Conservation (phyloP, 2,113 vertebrate genomes). For the Aphyosemion australe region DNA sequence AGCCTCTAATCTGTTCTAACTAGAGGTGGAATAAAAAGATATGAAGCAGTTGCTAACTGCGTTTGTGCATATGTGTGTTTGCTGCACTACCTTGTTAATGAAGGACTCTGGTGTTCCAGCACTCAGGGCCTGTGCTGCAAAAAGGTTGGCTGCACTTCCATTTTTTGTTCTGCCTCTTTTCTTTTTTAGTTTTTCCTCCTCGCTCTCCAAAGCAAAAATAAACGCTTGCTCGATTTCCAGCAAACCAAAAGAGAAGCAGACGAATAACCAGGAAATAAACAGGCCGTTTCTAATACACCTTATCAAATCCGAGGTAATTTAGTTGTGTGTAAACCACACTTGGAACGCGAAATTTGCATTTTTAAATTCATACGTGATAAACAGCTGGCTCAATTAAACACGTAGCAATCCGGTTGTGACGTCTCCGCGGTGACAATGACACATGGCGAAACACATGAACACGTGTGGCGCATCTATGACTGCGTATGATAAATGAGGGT, state of each 20-base stretch:
- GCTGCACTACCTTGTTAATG: conserved; percentile 43
- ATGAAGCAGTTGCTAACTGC: conserved; percentile 17
- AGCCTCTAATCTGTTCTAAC: conserved; percentile 48
- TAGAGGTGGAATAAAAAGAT: conserved; percentile 31
- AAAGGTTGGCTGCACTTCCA: conserved; percentile 34
- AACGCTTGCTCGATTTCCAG: conserved; percentile 39
- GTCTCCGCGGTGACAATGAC: conserved; percentile 41
- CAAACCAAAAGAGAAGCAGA: conserved; percentile 15
- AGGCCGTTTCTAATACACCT: conserved; percentile 34
- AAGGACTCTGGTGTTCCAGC: conserved; percentile 38
- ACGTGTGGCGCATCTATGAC: conserved; percentile 39
- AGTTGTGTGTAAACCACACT: conserved; percentile 29
- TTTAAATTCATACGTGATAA: conserved; percentile 30
- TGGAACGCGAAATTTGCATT: conserved; percentile 36
- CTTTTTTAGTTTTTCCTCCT: conserved; percentile 21
- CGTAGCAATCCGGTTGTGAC: conserved; percentile 38
- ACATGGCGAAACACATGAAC: conserved; percentile 43
- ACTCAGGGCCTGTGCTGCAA: conserved; percentile 26
- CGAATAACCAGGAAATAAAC: conserved; percentile 14
- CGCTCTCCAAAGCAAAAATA: conserved; percentile 1
- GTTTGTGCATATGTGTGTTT: conserved; percentile 14
- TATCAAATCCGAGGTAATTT: conserved; percentile 26
- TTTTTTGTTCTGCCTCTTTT: conserved; percentile 18
- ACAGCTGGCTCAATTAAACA: conserved; percentile 30
- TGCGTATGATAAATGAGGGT: conserved; percentile 58